These are phyloP conservation scores for Typhlomys cinereus DNA, from an alignment of 2,113 vertebrate species.

Conservation along the genomic window DNA sequence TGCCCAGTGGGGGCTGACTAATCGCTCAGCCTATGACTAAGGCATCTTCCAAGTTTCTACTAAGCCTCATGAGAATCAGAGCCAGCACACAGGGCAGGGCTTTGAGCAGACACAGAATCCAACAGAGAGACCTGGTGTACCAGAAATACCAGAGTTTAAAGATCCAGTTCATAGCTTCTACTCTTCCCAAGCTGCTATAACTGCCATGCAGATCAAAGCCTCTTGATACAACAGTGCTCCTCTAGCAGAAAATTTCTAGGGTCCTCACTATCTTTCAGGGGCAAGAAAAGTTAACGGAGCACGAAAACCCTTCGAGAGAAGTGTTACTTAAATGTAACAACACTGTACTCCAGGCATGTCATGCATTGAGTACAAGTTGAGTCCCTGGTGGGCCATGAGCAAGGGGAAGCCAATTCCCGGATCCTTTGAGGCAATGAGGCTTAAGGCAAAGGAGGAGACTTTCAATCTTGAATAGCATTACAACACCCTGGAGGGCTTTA, in stretches of 20 bases:
- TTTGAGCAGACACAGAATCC: neutral
- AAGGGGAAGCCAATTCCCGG: neutral
- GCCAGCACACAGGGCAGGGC: neutral
- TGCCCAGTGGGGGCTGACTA: neutral
- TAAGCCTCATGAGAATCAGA: neutral
- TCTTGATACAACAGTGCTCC: neutral
- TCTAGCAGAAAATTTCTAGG: neutral
- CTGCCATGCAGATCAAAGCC: neutral
- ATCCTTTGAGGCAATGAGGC: constrained; percentile 28
- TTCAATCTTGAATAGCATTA: neutral
- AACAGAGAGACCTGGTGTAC: neutral
- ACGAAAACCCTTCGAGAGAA: neutral
- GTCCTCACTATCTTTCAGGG: neutral
- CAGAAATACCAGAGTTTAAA: neutral
- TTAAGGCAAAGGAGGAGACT: neutral
- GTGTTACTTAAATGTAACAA: neutral
- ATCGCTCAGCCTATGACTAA: neutral
- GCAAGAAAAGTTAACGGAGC: neutral
- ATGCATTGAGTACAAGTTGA: neutral
- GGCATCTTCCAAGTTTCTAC: neutral
- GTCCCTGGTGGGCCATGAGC: constrained; percentile 7
- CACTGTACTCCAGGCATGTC: neutral
- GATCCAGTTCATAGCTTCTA: neutral
- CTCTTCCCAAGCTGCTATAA: neutral
- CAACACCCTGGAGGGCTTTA: neutral